Evolutionary conservation across 2,113 vertebrate species (phyloP).

Genomic region (Erinaceus europaeus): DNA sequence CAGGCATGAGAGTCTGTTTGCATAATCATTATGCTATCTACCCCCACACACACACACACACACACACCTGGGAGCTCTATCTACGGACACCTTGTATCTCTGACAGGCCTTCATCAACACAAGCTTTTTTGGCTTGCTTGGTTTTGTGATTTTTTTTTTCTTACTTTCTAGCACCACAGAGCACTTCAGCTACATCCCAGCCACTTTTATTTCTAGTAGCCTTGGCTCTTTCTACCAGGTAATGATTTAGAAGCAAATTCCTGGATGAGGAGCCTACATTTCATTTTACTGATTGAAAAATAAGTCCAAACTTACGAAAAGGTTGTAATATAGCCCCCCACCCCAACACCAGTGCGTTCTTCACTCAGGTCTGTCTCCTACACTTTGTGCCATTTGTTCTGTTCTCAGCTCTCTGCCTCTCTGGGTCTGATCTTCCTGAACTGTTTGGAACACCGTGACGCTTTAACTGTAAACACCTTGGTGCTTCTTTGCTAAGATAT

Average conservation of each 20-base stretch:
- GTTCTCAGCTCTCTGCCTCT: neutral
- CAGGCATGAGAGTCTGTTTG: too few species aligned
- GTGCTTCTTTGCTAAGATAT: neutral
- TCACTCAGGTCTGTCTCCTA: neutral
- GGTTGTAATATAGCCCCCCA: neutral
- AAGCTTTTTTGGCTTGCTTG: neutral
- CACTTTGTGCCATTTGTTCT: neutral
- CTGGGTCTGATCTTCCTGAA: constrained; percentile 2
- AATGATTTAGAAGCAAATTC: neutral
- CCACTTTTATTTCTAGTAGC: neutral
- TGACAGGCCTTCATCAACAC: neutral
- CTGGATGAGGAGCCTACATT: neutral
- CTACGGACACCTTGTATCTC: neutral
- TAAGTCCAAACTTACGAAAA: neutral
- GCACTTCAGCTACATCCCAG: neutral
- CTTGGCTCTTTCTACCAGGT: neutral
- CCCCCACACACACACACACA: too few species aligned
- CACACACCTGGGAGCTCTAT: too few species aligned
- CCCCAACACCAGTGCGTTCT: neutral
- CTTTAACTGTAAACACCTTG: neutral
- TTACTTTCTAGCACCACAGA: neutral
- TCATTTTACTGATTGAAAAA: constrained; percentile 12
- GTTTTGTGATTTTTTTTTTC: neutral
- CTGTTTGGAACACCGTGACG: neutral
- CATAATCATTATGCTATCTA: too few species aligned